Conservation (phyloP, 2,113 vertebrate genomes). For the Hemichromis elongatus region DNA sequence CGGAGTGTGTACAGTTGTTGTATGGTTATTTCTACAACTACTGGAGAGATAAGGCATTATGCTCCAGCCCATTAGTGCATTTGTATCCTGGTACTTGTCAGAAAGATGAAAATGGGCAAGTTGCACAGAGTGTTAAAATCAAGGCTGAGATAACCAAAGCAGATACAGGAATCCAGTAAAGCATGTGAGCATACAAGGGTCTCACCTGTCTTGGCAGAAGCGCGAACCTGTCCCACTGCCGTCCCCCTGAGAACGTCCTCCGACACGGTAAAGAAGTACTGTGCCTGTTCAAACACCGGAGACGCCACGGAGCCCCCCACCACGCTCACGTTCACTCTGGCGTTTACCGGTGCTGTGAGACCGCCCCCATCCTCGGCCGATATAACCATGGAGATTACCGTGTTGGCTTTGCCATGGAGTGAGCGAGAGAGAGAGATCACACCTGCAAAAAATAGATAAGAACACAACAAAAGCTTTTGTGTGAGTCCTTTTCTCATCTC, state of each 20-base stretch:
- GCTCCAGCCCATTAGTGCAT: conserved; percentile 9
- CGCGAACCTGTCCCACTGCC: conserved; percentile 80
- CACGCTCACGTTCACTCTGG: conserved; percentile 90
- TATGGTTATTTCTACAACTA: conserved; percentile 40
- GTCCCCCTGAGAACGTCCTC: conserved; percentile 85
- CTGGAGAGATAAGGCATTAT: neutral
- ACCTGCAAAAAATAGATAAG: conserved; percentile 64
- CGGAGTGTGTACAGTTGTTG: conserved; percentile 33
- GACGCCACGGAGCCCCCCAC: conserved; percentile 83
- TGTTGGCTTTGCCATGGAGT: conserved; percentile 84
- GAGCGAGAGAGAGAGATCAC: conserved; percentile 88
- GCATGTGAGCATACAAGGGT: neutral
- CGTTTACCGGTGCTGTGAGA: conserved; percentile 80
- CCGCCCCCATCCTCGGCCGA: conserved; percentile 86
- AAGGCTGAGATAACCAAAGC: neutral
- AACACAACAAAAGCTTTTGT: neutral
- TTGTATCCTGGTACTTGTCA: neutral
- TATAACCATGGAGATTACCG: conserved; percentile 87
- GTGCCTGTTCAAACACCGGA: conserved; percentile 87
- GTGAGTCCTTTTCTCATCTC: neutral
- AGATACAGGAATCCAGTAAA: neutral
- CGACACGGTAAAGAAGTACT: conserved; percentile 88
- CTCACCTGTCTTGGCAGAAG: conserved; percentile 74
- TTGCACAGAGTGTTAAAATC: neutral
- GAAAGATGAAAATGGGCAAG: neutral